Conservation (phyloP, 2,888 invertebrate genomes). For the Theretra japonica region DNA sequence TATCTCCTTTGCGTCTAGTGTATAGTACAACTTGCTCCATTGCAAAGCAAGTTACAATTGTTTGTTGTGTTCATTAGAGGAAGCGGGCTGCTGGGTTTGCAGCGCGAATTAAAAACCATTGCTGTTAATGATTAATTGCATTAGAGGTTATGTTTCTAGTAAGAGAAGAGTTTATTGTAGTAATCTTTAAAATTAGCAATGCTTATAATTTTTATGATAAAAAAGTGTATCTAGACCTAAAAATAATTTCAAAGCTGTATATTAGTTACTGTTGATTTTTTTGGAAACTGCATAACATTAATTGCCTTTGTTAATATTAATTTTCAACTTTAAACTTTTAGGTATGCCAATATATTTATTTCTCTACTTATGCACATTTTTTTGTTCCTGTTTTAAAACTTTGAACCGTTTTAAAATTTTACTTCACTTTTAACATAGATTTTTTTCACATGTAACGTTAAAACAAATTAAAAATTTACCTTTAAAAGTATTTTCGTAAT, state of each 20-base stretch:
- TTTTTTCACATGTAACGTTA: too few relatives aligned
- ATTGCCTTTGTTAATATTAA: too few relatives aligned
- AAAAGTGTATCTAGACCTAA: too few relatives aligned
- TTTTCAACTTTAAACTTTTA: too few relatives aligned
- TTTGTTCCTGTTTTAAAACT: neutral
- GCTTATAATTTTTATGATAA: too few relatives aligned
- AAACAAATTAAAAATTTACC: too few relatives aligned
- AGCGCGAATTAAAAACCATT: constrained; percentile 1
- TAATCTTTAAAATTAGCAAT: neutral
- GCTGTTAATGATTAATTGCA: neutral
- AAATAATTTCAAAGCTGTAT: too few relatives aligned
- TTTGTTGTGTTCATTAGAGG: constrained; percentile 34
- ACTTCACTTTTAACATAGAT: too few relatives aligned
- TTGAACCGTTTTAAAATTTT: neutral
- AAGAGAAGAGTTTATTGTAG: neutral
- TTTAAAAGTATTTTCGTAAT: neutral
- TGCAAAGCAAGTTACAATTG: constrained; percentile 40
- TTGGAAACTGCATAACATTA: too few relatives aligned
- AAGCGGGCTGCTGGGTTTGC: neutral
- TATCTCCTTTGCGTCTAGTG: constrained; percentile 29
- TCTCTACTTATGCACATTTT: too few relatives aligned
- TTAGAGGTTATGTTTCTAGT: neutral
- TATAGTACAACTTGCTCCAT: constrained; percentile 24
- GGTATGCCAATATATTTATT: too few relatives aligned
- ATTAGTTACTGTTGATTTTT: too few relatives aligned